phyloP scores from a whole-genome alignment of 30 jellyfish, hydroid and myxozoan species.

The Turritopsis dohrnii region DNA sequence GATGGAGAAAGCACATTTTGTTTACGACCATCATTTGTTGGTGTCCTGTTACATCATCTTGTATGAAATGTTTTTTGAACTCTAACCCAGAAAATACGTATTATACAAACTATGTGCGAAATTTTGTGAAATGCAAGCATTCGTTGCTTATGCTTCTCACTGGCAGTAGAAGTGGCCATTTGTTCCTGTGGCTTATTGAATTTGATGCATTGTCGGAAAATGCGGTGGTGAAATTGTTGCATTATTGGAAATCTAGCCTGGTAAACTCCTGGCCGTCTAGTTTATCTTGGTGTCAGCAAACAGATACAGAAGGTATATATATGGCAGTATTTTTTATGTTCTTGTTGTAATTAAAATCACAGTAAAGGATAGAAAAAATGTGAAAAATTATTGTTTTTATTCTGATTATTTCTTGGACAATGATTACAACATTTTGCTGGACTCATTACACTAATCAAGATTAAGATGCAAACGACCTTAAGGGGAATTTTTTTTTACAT shows the following conservation, averaged over 20 bases:
- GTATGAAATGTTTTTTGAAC: background rate
- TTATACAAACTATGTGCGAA: background rate
- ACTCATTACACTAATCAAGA: too few relatives aligned
- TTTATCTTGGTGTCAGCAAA: constrained; percentile 4
- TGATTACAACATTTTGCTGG: too few relatives aligned
- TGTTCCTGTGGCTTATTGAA: constrained; percentile 25
- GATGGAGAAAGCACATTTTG: constrained; percentile 18
- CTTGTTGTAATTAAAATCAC: too few relatives aligned
- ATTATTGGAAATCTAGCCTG: background rate
- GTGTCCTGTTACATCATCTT: constrained; percentile 24
- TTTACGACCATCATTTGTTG: constrained; percentile 21
- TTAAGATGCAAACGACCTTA: too few relatives aligned
- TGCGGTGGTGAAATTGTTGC: background rate
- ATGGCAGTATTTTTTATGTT: too few relatives aligned
- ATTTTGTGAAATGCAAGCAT: constrained; percentile 19
- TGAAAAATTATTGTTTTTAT: too few relatives aligned
- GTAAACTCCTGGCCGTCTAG: constrained; percentile 33
- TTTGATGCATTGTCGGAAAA: background rate
- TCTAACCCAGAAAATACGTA: background rate
- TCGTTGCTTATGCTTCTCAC: constrained; percentile 6
- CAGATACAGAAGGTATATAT: constrained; percentile 15
- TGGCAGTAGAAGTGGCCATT: constrained; percentile 28
- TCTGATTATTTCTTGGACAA: too few relatives aligned
- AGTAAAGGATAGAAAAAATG: too few relatives aligned
- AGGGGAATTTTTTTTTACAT: too few relatives aligned